phyloP scores from a whole-genome alignment of 2,113 vertebrate genomes.

The Esox niger region DNA sequence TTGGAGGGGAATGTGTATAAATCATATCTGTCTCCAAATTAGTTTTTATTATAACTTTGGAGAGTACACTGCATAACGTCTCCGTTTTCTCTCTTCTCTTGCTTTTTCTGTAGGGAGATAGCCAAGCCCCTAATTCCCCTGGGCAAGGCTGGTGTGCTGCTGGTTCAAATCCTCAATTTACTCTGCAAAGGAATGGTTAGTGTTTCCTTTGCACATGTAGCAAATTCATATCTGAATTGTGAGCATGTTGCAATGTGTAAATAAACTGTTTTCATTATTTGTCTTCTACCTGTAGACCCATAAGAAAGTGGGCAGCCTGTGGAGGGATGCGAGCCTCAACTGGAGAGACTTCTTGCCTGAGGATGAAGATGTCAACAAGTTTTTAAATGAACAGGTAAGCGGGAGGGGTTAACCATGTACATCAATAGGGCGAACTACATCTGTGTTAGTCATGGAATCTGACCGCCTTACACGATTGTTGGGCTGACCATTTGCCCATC shows the following conservation, averaged over 20 bases:
- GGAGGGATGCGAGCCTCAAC: constrained; percentile 84
- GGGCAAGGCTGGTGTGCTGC: constrained; percentile 81
- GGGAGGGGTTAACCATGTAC: not conserved
- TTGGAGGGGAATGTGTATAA: too few relatives aligned
- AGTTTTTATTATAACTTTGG: not conserved
- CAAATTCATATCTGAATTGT: not conserved
- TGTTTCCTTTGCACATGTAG: too few relatives aligned
- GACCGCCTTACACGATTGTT: too few relatives aligned
- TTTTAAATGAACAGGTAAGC: constrained; percentile 86
- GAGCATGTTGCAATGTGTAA: not conserved
- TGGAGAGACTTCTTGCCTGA: constrained; percentile 92
- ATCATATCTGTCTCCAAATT: too few relatives aligned
- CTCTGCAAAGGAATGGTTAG: constrained; percentile 89
- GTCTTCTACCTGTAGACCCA: constrained; percentile 72
- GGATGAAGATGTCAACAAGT: constrained; percentile 87
- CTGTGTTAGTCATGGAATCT: too few relatives aligned
- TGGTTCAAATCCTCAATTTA: constrained; percentile 85
- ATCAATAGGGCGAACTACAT: too few relatives aligned
- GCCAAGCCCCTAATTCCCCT: constrained; percentile 86
- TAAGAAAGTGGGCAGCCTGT: constrained; percentile 84
- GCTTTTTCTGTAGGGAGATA: constrained; percentile 77
- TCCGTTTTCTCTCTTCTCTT: constrained; percentile 3
- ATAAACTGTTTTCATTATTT: not conserved
- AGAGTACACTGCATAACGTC: not conserved
- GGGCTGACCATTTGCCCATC: too few relatives aligned